Base-by-base conservation (phyloP, 92 coral and sea anemone genomes). In the Chrysogorgia sp. region DNA sequence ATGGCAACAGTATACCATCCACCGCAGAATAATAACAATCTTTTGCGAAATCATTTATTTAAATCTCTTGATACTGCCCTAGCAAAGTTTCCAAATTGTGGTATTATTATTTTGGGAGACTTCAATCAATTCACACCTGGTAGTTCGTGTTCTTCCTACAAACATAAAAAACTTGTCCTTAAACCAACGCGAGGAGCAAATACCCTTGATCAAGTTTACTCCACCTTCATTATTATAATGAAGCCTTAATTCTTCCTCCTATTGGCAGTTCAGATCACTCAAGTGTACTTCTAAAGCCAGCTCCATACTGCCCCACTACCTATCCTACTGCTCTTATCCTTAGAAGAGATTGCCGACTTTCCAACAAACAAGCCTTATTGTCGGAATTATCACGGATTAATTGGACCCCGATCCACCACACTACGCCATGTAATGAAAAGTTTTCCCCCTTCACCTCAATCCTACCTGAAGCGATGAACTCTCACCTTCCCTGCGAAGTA, bases 181-280 rank as follows among this genome's bases (percentile, higher is more conserved):
- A 31, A 49, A 49, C 66, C 75, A 20, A 49, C 83, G 7, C 37
- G 75, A 26, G 82, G 72, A 40, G 61, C 24, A 10, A 76, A 77
- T 25, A 47, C 33, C 23, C n/a, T 74, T 25, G 69, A 75, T 22
- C 70, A 75, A 58, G 67, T 67, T 53, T 37, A 67, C 21, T 25
- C 80, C n/a, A n/a, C n/a, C 35, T 35, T 34, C 17, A n/a, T 8
- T 63, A 20, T 34, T 62, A 60, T 49, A 58, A 20, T 26, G 65
- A 72, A 7, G 71, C 74, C 19, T 4, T 21, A 19, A 71, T 69
- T 43, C 58, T 79, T 1, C 85, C 85, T 17, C 88, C 85, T 7
- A 12, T 85, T 43, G 88, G 84, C 12, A 21, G 52, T 14, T 84
- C 88, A 21, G 86, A 82, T 31, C 90, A 86, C 47, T 81, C 77